Evolutionary conservation across 2,797 vertebrate genomes (phyloP), one percentile per base, ranked within the genome.

Genomic region (Taenioides sp.): DNA sequence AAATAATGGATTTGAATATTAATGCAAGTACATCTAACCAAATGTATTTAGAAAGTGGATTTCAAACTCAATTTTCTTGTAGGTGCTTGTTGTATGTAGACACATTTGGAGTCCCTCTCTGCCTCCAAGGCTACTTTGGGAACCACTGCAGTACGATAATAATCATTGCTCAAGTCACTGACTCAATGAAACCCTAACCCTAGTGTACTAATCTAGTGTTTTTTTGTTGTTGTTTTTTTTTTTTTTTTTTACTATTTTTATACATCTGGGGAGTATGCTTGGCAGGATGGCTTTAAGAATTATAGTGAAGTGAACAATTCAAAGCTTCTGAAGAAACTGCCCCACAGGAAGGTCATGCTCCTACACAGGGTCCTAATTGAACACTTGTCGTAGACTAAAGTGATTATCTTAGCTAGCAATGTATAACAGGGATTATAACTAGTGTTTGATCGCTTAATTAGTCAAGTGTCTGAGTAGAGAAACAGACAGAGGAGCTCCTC

Each of bases 371-470:
- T 73, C 59, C 14, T 69, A 67, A 71, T 82, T 79, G 78, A 84
- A 65, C 50, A 47, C 68, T 72, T 63, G 76, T 62, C 69, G 66
- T 77, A 71, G 63, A 79, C 79, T 80, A 86, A 88, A 84, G 83
- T 84, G 78, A 87, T 87, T 84, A 80, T 78, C 69, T 73, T 80
- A 82, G 88, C 84, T 22, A 83, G 77, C 84, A 18, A 25, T 58
- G 34, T 83, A 79, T 79, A 84, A 86, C 77, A 69, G 79, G 86
- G 85, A 89, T 86, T 87, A 88, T 66, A 71, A 83, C 74, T 23
- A 72, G 69, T 59, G 64, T 89, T 87, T 90, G 88, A 91, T 91
- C 86, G 83, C 80, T 82, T 88, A 87, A 88, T 92, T 90, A 86
- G 80, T 84, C 77, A 78, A 77, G 78, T 81, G 84, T 77, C 73